phyloP scores from a whole-genome alignment of 2,888 invertebrate genomes.

The Cryptus armator region DNA sequence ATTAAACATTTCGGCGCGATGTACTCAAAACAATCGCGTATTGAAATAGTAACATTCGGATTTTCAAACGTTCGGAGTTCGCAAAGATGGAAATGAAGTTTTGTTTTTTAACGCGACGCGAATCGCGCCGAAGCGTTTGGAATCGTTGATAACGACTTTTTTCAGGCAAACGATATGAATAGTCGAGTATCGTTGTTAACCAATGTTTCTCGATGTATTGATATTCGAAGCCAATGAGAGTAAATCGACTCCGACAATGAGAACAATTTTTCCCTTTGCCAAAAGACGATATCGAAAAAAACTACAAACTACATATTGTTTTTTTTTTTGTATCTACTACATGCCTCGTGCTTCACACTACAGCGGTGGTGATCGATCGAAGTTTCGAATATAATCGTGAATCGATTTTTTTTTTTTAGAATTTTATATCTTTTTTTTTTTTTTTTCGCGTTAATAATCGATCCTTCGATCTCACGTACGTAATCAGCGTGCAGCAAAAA shows the following conservation, averaged over 20 bases:
- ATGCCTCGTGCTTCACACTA: constrained; percentile 71
- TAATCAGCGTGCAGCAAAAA: constrained; percentile 48
- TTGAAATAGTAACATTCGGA: neutral
- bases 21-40: neutral
- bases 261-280: constrained; percentile 52
- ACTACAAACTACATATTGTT: constrained; percentile 47
- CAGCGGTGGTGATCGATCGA: constrained; percentile 42
- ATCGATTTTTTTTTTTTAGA: neutral
- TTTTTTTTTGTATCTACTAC: constrained; percentile 46
- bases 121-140: constrained; percentile 18
- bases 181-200: constrained; percentile 35
- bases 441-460: constrained; percentile 25
- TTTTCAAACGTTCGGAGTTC: neutral
- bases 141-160: constrained; percentile 52
- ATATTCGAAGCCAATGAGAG: constrained; percentile 37
- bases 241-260: constrained; percentile 41
- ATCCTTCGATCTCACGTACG: constrained; percentile 33
- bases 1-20: constrained; percentile 18
- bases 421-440: neutral
- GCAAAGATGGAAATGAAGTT: neutral
- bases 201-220: constrained; percentile 37
- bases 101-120: neutral
- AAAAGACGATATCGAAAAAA: constrained; percentile 44
- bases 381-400: constrained; percentile 26
- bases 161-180: constrained; percentile 38